Base-by-base conservation (phyloP, 2,113 vertebrate species). In the Hepsetus odoe region DNA sequence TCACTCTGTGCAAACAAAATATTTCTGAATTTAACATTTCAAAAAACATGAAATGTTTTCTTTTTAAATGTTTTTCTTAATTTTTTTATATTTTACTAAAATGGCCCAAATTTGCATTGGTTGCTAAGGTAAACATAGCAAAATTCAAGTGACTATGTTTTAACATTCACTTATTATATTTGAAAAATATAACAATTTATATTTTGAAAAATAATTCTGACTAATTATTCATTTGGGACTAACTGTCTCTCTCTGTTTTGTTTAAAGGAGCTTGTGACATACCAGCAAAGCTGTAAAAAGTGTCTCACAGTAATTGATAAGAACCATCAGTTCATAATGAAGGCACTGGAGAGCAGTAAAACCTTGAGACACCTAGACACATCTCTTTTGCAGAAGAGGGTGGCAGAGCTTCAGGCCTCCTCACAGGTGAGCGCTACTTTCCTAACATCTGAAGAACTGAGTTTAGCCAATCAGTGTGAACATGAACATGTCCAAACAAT, bases 281-380 rank as follows among this genome's bases (percentile, higher is more conserved):
- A 92, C 80, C 97, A 98, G 58, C 96, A 99, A 51, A 95, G 92
- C 87, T 99, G 97, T 88, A 98, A 96, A 89, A 97, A 96, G 86
- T 95, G 94, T 79, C 85, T 98, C 88, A 86, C 92, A 0, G 86
- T 93, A 2, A 94, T 97, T 64, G 96, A 99, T 86, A 95, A 92
- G 86, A 96, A 94, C 71, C 95, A 95, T 72, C 96, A 98, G 85
- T 89, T 72, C 80, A 93, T 98, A 82, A 91, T 96, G 70, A 96
- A 94, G 77, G 86, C 91, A 16, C 82, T 98, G 86, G 83, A 87
- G 74, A 84, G 87, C 0, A 96, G 95, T 86, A 94, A 94, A 71
- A 88, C 89, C 3, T 87, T 98, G 8, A 88, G 92, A 73, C 94
- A 96, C 85, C 92, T 98, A 87, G 93, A 96, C 76, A 92, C 94